Percentiles rank a stretch among this genome's conserved stretches.
phyloP scores from a whole-genome alignment of 2,888 invertebrate genomes.

The Troglohyphantes excavatus region DNA sequence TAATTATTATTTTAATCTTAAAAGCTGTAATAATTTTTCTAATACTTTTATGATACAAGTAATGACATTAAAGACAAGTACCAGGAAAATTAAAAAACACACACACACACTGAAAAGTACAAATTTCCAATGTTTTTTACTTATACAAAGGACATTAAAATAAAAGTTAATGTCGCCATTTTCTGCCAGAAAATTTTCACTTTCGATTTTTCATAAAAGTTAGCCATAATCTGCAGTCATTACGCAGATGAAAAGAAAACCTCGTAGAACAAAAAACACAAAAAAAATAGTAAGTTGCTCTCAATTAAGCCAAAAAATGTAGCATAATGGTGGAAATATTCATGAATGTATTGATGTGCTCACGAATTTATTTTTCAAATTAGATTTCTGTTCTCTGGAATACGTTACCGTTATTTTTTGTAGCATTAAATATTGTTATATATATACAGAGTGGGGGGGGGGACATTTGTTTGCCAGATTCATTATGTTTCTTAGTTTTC shows the following conservation, averaged over 20 bases:
- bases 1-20: too few relatives aligned
- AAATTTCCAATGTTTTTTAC: conserved; percentile 27
- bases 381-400: conserved; percentile 8
- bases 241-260: conserved; percentile 20
- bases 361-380: conserved; percentile 21
- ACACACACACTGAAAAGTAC: too few relatives aligned
- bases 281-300: conserved; percentile 39
- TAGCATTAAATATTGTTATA: background rate
- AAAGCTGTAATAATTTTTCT: too few relatives aligned
- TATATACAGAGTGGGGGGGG: background rate
- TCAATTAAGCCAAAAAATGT: conserved; percentile 54
- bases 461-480: background rate
- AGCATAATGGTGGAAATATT: conserved; percentile 56
- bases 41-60: too few relatives aligned
- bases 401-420: background rate
- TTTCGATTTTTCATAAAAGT: conserved; percentile 12
- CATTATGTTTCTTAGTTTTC: conserved; percentile 4
- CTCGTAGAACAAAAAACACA: background rate
- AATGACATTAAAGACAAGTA: too few relatives aligned
- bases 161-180: conserved; percentile 39
- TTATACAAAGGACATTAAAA: conserved; percentile 32
- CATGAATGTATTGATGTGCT: conserved; percentile 63
- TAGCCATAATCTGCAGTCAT: conserved; percentile 49
- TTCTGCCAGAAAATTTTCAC: background rate
- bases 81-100: too few relatives aligned